phyloP scores from a whole-genome alignment of 2,888 invertebrate species.

The Neuroscelio doddi region DNA sequence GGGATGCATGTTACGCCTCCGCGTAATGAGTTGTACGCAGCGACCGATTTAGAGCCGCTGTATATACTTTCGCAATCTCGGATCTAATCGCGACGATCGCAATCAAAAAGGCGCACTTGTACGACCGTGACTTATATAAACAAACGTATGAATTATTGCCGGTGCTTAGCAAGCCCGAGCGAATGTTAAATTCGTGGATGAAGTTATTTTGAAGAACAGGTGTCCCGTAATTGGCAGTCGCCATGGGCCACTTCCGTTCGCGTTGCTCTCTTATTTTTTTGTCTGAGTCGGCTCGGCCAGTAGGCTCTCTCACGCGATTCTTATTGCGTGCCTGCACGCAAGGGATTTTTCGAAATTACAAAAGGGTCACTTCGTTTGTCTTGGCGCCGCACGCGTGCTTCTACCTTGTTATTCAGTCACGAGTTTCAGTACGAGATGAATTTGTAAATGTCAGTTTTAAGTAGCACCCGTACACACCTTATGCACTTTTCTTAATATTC shows the following conservation, averaged over 20 bases:
- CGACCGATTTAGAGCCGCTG: constrained; percentile 40
- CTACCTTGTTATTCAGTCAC: constrained; percentile 38
- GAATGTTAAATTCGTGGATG: constrained; percentile 46
- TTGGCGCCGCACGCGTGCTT: constrained; percentile 34
- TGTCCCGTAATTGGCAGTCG: constrained; percentile 64
- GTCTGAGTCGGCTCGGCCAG: constrained; percentile 44
- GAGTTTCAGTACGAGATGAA: constrained; percentile 18
- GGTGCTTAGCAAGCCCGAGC: neutral
- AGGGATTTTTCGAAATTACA: constrained; percentile 40
- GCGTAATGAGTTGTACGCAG: constrained; percentile 41
- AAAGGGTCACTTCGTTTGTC: constrained; percentile 35
- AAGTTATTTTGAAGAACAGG: constrained; percentile 65
- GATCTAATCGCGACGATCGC: constrained; percentile 53
- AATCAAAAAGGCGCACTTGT: constrained; percentile 15
- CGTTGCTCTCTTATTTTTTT: constrained; percentile 43
- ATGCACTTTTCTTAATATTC: too few species aligned
- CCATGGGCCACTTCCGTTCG: constrained; percentile 52
- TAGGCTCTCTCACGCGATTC: constrained; percentile 41
- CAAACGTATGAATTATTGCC: constrained; percentile 1
- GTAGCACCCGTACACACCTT: too few species aligned
- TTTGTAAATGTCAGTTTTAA: constrained; percentile 36
- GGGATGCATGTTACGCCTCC: constrained; percentile 38
- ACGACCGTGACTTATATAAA: constrained; percentile 1
- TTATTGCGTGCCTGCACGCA: constrained; percentile 35
- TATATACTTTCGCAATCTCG: constrained; percentile 54